These are phyloP conservation scores for Drosophila carrolli DNA, from an alignment of 1,140 invertebrate species.

Conservation along the genomic window DNA sequence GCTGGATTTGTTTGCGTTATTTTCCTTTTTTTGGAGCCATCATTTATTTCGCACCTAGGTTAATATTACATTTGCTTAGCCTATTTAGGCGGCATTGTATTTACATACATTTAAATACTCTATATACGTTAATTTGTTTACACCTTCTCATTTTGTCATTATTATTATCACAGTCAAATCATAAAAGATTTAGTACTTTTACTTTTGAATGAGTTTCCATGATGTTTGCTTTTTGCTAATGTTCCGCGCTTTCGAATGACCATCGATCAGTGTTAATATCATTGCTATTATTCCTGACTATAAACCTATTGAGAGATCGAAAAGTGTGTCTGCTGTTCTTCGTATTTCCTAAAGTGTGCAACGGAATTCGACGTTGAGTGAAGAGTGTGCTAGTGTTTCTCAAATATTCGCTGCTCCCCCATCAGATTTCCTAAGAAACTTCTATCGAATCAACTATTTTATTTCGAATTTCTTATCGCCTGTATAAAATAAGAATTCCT, in stretches of 20 bases:
- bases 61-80: constrained; percentile 64
- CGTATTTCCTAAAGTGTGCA: constrained; percentile 39
- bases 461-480: constrained; percentile 42
- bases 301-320: constrained; percentile 52
- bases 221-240: constrained; percentile 68
- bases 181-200: constrained; percentile 84
- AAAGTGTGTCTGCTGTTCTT: constrained; percentile 34
- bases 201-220: constrained; percentile 84
- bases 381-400: constrained; percentile 29
- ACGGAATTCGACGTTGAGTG: constrained; percentile 33
- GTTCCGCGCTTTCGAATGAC: constrained; percentile 60
- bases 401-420: background rate
- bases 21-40: constrained; percentile 48
- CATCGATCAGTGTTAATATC: constrained; percentile 27
- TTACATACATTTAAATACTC: constrained; percentile 78
- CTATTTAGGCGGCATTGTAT: constrained; percentile 42
- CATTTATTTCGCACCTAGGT: constrained; percentile 60
- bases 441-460: constrained; percentile 22
- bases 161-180: constrained; percentile 84
- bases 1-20: constrained; percentile 29
- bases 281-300: constrained; percentile 24
- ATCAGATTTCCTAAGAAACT: constrained; percentile 42
- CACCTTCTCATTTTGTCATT: constrained; percentile 70
- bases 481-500: constrained; percentile 55
- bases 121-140: constrained; percentile 77